Base-by-base conservation (phyloP, 2,888 invertebrate species). In the Rhagonycha lutea region DNA sequence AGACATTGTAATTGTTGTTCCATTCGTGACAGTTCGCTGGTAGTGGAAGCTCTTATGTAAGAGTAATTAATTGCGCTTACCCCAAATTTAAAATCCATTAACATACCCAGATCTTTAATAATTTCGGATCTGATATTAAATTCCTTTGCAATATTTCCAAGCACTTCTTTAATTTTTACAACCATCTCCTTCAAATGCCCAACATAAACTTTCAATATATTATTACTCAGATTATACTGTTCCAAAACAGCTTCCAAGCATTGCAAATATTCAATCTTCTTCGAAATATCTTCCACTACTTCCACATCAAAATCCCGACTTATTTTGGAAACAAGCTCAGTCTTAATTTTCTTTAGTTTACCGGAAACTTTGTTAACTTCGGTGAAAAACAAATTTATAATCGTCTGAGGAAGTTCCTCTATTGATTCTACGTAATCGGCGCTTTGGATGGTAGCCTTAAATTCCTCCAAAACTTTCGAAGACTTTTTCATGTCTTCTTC, bases 181-280 rank as follows among this genome's bases (percentile, higher is more conserved):
- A 12, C 14, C 23, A 73, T 62, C 1, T 11, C 12, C 4, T 47
- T 18, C 23, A 28, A 10, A 47, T 61, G 23, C 14, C 61, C 29
- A 11, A 8, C 10, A 14, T 62, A 73, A 61, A 14, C 14, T 11
- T 1, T 68, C 12, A 69, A 12, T n/a, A 75, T 72, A 75, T 72
- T 69, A 28, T 29, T 32, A 62, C 71, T 75, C 32, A 71, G 47
- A 26, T 71, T 12, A 26, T 68, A n/a, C 12, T 28, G 67, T 12
- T 75, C 71, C 3, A 75, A 60, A 12, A 75, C 69, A 8, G 18
- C 68, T 24, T 75, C 75, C 14, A 75, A 71, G 7, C 32, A 62
- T 12, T 12, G 4, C 10, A 75, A 18, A 26, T 75, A 75, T 62
- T 75, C 75, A 3, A 75, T 47, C n/a, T 69, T 61, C 11, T 60